Percentiles rank a stretch among this genome's conserved stretches.
These are phyloP conservation scores for Ramphastos sulfuratus DNA, from an alignment of 2,113 vertebrate species.

Conservation along the genomic window DNA sequence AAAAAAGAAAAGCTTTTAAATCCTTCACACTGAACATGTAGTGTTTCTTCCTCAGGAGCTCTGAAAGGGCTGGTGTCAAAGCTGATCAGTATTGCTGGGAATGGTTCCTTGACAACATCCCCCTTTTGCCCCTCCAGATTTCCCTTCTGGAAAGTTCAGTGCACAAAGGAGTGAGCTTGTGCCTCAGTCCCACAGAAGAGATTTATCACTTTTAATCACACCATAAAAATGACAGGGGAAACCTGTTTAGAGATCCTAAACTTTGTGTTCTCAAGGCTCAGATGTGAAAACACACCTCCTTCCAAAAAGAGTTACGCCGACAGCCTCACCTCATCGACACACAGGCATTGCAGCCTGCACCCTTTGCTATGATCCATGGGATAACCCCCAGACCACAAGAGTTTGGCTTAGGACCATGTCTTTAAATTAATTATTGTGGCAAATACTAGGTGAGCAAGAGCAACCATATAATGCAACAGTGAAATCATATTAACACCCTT, in stretches of 20 bases:
- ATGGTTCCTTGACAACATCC: neutral
- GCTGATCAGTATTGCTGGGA: neutral
- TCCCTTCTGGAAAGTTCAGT: neutral
- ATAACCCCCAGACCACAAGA: neutral
- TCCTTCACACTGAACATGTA: neutral
- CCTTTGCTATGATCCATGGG: accelerated
- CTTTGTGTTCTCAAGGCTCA: neutral
- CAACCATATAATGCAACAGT: neutral
- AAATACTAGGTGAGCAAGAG: neutral
- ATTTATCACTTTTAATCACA: neutral
- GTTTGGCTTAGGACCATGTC: neutral
- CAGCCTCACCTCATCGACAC: neutral
- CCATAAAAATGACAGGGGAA: neutral
- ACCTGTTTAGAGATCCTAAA: neutral
- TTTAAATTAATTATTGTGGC: neutral
- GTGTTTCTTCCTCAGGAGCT: neutral
- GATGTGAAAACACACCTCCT: neutral
- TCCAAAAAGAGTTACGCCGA: neutral
- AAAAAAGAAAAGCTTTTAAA: neutral
- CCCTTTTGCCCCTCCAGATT: neutral
- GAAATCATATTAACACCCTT: neutral
- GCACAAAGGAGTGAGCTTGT: neutral
- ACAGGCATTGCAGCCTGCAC: neutral
- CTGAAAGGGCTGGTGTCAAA: neutral
- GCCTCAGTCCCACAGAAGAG: neutral